Evolutionary conservation across 2,113 vertebrate genomes (phyloP).

Genomic region (Brachyhypopomus occidentalis): DNA sequence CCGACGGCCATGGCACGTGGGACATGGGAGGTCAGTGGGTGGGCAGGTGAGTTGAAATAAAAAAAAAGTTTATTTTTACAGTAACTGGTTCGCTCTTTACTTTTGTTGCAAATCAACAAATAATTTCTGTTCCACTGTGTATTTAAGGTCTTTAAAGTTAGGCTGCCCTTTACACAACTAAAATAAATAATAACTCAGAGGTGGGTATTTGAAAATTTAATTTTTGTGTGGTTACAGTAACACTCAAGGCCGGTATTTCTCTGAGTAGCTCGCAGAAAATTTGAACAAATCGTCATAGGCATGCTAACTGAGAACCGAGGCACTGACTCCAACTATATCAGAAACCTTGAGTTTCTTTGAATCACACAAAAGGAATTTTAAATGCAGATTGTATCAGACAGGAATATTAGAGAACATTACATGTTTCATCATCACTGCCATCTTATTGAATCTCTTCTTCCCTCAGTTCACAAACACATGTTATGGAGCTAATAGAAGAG

Average conservation of each 20-base stretch:
- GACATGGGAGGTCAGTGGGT: conserved; percentile 78
- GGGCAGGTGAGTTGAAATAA: conserved; percentile 63
- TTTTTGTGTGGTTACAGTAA: conserved; percentile 1
- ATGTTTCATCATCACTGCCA: background rate
- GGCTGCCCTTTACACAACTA: background rate
- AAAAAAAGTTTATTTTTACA: no score
- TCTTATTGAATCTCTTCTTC: background rate
- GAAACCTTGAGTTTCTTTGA: background rate
- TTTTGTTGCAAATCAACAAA: background rate
- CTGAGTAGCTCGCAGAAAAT: background rate
- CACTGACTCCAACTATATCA: background rate
- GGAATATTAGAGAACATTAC: background rate
- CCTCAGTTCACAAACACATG: conserved; percentile 69
- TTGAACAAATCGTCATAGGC: background rate
- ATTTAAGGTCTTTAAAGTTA: background rate
- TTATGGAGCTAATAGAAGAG: conserved; percentile 72
- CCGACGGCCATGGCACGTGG: conserved; percentile 67
- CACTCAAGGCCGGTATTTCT: conserved; percentile 10
- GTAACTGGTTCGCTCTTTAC: background rate
- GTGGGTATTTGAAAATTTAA: background rate
- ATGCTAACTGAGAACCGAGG: background rate
- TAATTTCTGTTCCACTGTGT: background rate
- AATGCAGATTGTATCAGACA: background rate
- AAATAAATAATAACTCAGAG: background rate
- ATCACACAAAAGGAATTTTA: conserved; percentile 14